Conservation (phyloP, 2,113 vertebrate genomes). For the Tragelaphus scriptus region DNA sequence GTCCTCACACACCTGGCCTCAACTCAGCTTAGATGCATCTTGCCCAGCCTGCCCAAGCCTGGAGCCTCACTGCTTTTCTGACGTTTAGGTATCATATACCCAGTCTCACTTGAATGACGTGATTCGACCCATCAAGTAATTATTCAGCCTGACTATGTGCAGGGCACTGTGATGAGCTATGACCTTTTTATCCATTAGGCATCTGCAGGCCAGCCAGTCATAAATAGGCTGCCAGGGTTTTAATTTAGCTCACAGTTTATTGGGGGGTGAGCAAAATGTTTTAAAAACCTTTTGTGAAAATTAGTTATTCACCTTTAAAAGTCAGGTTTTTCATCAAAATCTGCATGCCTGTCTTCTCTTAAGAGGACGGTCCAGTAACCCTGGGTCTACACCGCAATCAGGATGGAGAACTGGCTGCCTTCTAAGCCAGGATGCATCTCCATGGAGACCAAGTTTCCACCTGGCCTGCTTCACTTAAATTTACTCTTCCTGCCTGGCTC, state of each 20-base stretch:
- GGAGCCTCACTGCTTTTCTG: fast-evolving
- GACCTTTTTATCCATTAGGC: fast-evolving
- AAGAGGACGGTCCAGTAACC: not conserved
- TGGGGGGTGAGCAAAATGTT: not conserved
- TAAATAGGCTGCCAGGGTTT: fast-evolving
- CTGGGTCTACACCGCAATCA: not conserved
- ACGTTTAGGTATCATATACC: fast-evolving
- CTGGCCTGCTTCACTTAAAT: not conserved
- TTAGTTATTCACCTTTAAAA: not conserved
- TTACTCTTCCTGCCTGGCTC: not conserved
- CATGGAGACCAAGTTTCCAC: not conserved
- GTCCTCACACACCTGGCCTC: no score
- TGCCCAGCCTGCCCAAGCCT: fast-evolving
- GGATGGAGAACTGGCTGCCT: not conserved
- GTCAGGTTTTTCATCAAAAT: not conserved
- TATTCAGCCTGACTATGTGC: not conserved
- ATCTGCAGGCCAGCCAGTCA: no score
- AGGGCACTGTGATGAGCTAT: fast-evolving
- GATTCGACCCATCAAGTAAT: not conserved
- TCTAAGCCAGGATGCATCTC: not conserved
- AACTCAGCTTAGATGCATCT: fast-evolving
- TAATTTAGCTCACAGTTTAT: not conserved
- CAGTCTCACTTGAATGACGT: fast-evolving
- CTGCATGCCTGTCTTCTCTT: not conserved
- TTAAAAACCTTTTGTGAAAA: not conserved